A percentile compares a stretch with the other conserved stretches of the same genome.
phyloP scores from a whole-genome alignment of 2,888 invertebrate genomes.

The Dioctria rufipes region DNA sequence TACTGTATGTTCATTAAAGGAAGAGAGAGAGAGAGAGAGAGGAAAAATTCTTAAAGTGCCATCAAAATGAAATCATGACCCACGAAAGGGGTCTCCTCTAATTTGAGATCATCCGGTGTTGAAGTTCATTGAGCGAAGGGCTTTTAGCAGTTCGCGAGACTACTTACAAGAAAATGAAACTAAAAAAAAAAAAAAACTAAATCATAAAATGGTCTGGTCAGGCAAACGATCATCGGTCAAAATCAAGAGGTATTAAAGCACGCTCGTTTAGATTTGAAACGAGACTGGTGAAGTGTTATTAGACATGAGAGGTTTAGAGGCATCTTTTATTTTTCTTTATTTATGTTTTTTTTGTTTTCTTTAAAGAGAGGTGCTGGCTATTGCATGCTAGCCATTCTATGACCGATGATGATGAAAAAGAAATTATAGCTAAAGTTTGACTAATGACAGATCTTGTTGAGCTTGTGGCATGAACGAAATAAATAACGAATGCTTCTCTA shows the following conservation, averaged over 20 bases:
- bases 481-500: background rate
- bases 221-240: background rate
- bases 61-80: conserved; percentile 12
- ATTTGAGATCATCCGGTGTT: conserved; percentile 14
- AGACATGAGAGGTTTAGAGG: conserved; percentile 3
- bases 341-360: background rate
- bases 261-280: background rate
- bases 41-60: background rate
- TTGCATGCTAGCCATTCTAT: background rate
- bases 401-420: conserved; percentile 5
- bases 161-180: too few relatives aligned
- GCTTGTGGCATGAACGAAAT: background rate
- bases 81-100: background rate
- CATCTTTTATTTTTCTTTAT: too few relatives aligned
- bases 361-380: background rate
- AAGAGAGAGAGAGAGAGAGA: background rate
- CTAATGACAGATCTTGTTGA: background rate
- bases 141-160: too few relatives aligned
- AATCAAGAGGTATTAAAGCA: conserved; percentile 8
- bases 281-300: conserved; percentile 10
- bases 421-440: conserved; percentile 8
- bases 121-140: background rate
- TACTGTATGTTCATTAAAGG: background rate
- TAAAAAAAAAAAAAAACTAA: background rate
- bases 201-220: background rate